Conservation (phyloP, 2,113 vertebrate species). For the Amphiprion ocellaris region DNA sequence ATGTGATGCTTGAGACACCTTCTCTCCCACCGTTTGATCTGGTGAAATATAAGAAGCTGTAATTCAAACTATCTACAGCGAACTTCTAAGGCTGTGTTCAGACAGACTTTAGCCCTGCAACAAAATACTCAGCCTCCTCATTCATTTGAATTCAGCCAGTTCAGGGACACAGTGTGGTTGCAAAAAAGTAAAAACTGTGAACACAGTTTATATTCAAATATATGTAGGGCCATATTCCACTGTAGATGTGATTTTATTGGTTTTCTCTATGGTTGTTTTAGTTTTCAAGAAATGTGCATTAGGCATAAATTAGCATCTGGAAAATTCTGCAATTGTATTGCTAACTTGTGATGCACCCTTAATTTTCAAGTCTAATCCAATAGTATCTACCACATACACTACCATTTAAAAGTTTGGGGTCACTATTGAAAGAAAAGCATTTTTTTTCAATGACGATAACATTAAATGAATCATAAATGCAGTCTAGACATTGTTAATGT, state of each 20-base stretch:
- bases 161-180: not conserved
- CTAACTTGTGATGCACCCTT: no score
- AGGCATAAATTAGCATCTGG: no score
- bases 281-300: no score
- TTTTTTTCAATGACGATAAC: no score
- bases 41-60: not conserved
- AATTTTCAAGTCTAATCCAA: no score
- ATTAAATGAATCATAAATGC: no score
- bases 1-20: no score
- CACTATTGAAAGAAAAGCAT: no score
- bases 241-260: not conserved
- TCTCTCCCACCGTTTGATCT: no score
- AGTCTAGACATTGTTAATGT: no score
- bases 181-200: not conserved
- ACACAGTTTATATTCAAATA: not conserved
- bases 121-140: not conserved
- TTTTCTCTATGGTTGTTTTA: not conserved
- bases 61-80: not conserved
- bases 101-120: not conserved
- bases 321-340: no score
- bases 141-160: not conserved
- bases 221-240: not conserved
- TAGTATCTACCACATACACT: conserved; percentile 31
- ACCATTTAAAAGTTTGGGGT: no score
- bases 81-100: not conserved